Base-by-base conservation (phyloP, 2,113 vertebrate genomes). In the Phyllopteryx taeniolatus region DNA sequence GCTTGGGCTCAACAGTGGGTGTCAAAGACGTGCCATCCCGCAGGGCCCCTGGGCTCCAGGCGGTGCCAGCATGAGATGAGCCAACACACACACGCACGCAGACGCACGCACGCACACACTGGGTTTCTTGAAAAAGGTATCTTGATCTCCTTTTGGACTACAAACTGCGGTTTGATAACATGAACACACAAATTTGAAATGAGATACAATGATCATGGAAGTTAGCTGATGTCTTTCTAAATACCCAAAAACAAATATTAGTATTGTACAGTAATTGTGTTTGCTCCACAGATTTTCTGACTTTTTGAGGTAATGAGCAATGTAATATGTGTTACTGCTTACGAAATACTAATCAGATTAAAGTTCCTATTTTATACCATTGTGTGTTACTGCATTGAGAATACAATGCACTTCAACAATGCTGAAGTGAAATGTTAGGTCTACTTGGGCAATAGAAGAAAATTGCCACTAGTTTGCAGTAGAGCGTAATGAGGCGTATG, bases 11-110 rank as follows among this genome's bases (percentile, higher is more conserved):
- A 42, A 81, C 79, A 69, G 77, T 75, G 79, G 79, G 88, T 88
- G 90, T 91, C 84, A 90, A 86, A 87, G 91, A 89, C 85, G 79
- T 90, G 85, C 87, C 86, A 84, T 87, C 87, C 84, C 84, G 82
- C 76, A 85, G 83, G 83, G 81, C 82, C 80, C 77, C 86, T 77
- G 77, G 59, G 85, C 80, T 89, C 73, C 68, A 15, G 47, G 43
- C 8, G 85, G 84, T 82, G 86, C 80, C 75, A 81, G 85, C 74
- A 84, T 67, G 80, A 11, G n/a, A 43, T 43, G 20, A 20, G 79
- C 81, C 79, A 62, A 73, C 59, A 69, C 12, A 60, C 76, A 67
- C 79, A 70, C 59, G 68, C 59, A 60, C 12, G 44, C 19, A 62
- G 31, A 60, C 12, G 44, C 19, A 62, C 60, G 11, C 44, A 43